Percentiles rank a stretch among this genome's conserved stretches.
These are phyloP conservation scores for Capitulum mitella DNA, from an alignment of 2,888 invertebrate genomes.

Conservation along the genomic window DNA sequence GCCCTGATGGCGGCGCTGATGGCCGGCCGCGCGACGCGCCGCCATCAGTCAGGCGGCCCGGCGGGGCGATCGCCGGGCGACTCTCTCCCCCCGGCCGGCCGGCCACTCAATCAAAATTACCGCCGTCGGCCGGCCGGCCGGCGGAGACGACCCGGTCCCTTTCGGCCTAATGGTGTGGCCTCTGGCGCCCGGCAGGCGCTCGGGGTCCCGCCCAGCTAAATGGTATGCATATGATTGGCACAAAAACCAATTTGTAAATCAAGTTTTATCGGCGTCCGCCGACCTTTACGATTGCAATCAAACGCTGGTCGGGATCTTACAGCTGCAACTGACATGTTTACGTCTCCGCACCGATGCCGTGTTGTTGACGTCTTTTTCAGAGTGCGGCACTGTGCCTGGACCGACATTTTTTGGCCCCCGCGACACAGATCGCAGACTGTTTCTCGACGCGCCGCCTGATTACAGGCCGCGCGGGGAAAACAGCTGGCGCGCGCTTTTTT, in stretches of 20 bases:
- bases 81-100: neutral
- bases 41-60: neutral
- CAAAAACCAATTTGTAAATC: slow-evolving; percentile 24
- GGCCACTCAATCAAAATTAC: neutral
- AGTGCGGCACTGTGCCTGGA: neutral
- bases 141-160: neutral
- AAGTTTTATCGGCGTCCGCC: neutral
- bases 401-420: neutral
- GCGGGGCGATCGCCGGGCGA: neutral
- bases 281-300: slow-evolving; percentile 15
- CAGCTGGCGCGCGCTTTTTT: neutral
- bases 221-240: neutral
- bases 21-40: neutral
- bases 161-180: neutral
- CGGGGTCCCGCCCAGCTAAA: neutral
- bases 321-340: neutral
- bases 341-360: neutral
- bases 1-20: neutral
- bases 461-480: neutral
- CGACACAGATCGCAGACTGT: neutral
- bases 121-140: neutral
- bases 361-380: neutral
- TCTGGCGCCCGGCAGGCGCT: neutral
- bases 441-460: neutral
- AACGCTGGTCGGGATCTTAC: neutral